These are phyloP conservation scores for Gallirallus australis DNA, from an alignment of 2,797 vertebrate species.

Conservation along the genomic window DNA sequence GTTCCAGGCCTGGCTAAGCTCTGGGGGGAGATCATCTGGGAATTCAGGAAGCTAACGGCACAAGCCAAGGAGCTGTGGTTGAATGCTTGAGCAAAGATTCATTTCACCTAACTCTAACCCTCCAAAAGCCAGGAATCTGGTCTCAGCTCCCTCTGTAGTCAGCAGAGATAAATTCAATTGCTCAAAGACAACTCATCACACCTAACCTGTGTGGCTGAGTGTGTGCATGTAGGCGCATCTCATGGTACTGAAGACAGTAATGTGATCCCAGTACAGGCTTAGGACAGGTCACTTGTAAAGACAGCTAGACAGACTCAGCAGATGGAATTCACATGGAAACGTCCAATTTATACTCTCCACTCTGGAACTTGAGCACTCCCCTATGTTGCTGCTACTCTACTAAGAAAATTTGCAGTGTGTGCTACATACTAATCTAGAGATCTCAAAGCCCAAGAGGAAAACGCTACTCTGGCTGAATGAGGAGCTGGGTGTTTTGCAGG, in stretches of 20 bases:
- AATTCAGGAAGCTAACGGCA: constrained; percentile 64
- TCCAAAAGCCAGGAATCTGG: background rate
- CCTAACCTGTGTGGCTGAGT: background rate
- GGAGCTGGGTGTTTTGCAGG: background rate
- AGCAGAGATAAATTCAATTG: constrained; percentile 7
- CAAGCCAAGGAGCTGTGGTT: constrained; percentile 63
- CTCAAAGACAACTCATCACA: background rate
- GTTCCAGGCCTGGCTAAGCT: constrained; percentile 41
- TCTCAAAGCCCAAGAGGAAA: background rate
- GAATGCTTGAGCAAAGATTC: constrained; percentile 56
- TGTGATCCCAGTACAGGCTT: background rate
- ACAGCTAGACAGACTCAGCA: background rate
- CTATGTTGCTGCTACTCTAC: constrained; percentile 1
- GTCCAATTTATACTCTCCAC: background rate
- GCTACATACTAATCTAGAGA: background rate
- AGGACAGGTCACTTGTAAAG: background rate
- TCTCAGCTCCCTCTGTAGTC: background rate
- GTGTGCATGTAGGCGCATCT: background rate
- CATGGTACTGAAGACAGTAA: background rate
- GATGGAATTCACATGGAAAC: background rate
- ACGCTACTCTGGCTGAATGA: background rate
- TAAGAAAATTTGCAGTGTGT: background rate
- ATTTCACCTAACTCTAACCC: constrained; percentile 57
- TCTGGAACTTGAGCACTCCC: constrained; percentile 1
- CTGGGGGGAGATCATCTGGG: constrained; percentile 48